A percentile compares a stretch with the other conserved stretches of the same genome.
phyloP scores from a whole-genome alignment of 2,888 invertebrate genomes.

The Eudasyphora cyanicolor region DNA sequence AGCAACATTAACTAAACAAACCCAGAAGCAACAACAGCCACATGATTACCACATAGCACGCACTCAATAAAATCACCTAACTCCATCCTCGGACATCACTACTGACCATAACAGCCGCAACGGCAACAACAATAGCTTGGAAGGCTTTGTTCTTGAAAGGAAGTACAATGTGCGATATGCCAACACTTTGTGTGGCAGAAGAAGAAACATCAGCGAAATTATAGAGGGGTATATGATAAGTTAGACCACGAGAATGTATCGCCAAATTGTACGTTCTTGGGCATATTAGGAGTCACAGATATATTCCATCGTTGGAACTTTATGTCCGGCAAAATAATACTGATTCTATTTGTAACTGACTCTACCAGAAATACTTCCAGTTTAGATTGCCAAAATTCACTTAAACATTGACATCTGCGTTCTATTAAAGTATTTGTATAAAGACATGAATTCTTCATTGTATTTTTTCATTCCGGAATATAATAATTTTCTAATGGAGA shows the following conservation, averaged over 20 bases:
- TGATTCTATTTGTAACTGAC: no score
- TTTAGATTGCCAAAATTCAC: no score
- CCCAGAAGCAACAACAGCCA: conserved; percentile 60
- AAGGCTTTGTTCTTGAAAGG: not conserved
- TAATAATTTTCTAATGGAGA: not conserved
- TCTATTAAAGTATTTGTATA: no score
- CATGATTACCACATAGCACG: conserved; percentile 70
- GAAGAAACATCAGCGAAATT: not conserved
- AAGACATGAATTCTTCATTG: no score
- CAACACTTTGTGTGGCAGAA: conserved; percentile 7
- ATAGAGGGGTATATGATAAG: not conserved
- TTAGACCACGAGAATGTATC: no score
- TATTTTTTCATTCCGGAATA: not conserved
- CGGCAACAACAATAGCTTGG: not conserved
- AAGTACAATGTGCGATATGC: not conserved
- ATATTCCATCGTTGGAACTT: no score
- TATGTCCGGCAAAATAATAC: no score
- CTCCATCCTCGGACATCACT: conserved; percentile 9
- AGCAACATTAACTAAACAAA: conserved; percentile 55
- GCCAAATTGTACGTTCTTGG: no score
- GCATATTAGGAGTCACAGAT: no score
- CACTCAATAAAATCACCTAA: conserved; percentile 61
- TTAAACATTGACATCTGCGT: no score
- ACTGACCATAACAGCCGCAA: conserved; percentile 30
- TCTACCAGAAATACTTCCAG: no score